Evolutionary conservation across 2,113 vertebrate species (phyloP), one percentile per base, ranked within the genome.

Genomic region (Illadopsis cleaveri): DNA sequence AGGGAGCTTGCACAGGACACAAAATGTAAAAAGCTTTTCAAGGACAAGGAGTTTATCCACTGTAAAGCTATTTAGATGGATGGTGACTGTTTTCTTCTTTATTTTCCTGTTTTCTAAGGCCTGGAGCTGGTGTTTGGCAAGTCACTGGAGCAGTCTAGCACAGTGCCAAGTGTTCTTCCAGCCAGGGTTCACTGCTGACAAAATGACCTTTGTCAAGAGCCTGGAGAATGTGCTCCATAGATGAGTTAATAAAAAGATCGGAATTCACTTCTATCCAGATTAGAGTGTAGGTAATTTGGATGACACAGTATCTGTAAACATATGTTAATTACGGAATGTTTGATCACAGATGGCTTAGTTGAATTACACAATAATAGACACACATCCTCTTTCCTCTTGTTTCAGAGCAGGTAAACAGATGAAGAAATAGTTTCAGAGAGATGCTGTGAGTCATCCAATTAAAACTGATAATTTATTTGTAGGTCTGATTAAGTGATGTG

Each of bases 301-400:
- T 91, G 64, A n/a, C 68, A 62, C n/a, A 1, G 0, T 61, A 21
- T 91, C 73, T 84, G 66, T 77, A 93, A 90, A 82, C 88, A 44
- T 31, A 28, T 19, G 45, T 73, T 93, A 95, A 96, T 91, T 96
- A 90, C 56, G 91, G 58, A 72, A 50, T 5, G 37, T 40, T 77
- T 72, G 31, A 61, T 87, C 85, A 53, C 71, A 86, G 87, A 38
- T 72, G 77, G 23, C 42, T 91, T 82, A 58, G 82, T 94, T 93
- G 27, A 89, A 88, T 91, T 80, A 58, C 30, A 30, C 54, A 15
- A 2, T 85, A 73, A 72, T 61, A 54, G 42, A 65, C 11, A 27
- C 30, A 19, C 37, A 17, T 81, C 40, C 27, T 87, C 45, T 56
- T 68, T 76, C 83, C 15, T 27, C 61, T 89, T 24, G 12, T 69